Conservation (phyloP, 2,888 invertebrate genomes). For the Adelognathus sp. region DNA sequence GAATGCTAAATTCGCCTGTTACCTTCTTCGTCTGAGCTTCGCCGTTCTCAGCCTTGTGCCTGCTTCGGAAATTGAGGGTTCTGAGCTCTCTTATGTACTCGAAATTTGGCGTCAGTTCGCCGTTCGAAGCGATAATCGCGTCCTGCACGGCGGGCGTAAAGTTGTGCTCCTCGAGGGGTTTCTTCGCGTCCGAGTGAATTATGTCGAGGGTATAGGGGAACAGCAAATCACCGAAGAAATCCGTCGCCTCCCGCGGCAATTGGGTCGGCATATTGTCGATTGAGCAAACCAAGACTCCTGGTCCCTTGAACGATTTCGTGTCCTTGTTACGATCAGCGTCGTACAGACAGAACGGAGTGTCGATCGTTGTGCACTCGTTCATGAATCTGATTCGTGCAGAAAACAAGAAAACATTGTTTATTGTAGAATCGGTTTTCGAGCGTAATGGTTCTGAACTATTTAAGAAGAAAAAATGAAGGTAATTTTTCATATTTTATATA, state of each 20-base stretch:
- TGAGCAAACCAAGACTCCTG: slow-evolving; percentile 99
- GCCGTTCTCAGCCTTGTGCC: slow-evolving; percentile 88
- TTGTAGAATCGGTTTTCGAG: too few relatives aligned
- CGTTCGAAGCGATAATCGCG: slow-evolving; percentile 98
- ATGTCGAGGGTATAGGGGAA: slow-evolving; percentile 95
- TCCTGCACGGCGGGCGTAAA: slow-evolving; percentile 88
- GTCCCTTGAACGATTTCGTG: slow-evolving; percentile 97
- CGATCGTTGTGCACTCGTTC: slow-evolving; percentile 99
- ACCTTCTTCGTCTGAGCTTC: slow-evolving; percentile 84
- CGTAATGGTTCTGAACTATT: too few relatives aligned
- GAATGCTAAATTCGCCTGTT: background rate
- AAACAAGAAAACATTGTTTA: slow-evolving; percentile 3
- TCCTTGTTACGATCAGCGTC: slow-evolving; percentile 99
- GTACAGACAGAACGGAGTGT: slow-evolving; percentile 99
- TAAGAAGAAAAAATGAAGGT: too few relatives aligned
- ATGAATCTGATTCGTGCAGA: slow-evolving; percentile 88
- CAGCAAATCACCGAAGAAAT: slow-evolving; percentile 97
- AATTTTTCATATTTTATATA: too few relatives aligned
- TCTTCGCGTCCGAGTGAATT: slow-evolving; percentile 90
- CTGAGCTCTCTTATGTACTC: slow-evolving; percentile 97
- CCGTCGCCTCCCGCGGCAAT: slow-evolving; percentile 97
- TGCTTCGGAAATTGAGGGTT: slow-evolving; percentile 85
- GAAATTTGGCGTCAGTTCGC: slow-evolving; percentile 94
- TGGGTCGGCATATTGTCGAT: slow-evolving; percentile 99
- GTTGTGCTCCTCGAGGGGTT: slow-evolving; percentile 89